A percentile compares a stretch with the other conserved stretches of the same genome.
Conservation (phyloP, 1,140 invertebrate genomes). For the Condylostylus longicornis region DNA sequence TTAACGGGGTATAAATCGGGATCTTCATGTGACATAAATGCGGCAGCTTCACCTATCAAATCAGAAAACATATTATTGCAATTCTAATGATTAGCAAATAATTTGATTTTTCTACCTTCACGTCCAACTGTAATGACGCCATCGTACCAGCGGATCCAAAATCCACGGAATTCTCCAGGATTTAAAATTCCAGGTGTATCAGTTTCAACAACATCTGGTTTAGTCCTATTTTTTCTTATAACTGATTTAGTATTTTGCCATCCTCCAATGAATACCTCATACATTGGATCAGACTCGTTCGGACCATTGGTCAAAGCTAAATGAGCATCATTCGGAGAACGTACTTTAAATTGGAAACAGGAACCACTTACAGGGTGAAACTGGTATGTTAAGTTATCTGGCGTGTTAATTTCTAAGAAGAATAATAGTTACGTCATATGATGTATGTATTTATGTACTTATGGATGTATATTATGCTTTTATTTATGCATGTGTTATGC, state of each 20-base stretch:
- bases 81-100: too few species aligned
- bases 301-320: constrained; percentile 52
- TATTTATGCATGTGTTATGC: too few species aligned
- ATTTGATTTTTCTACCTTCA: constrained; percentile 10
- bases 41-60: constrained; percentile 49
- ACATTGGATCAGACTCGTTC: constrained; percentile 52
- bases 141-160: constrained; percentile 66
- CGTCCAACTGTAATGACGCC: constrained; percentile 34
- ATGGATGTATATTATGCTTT: too few species aligned
- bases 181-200: constrained; percentile 54
- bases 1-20: constrained; percentile 49
- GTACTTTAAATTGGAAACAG: constrained; percentile 56
- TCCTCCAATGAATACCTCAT: constrained; percentile 69
- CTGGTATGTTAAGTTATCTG: constrained; percentile 64
- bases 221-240: constrained; percentile 58
- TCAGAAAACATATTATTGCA: background rate
- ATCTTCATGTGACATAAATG: constrained; percentile 55
- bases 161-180: constrained; percentile 54
- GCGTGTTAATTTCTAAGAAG: constrained; percentile 51
- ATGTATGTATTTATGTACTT: too few species aligned
- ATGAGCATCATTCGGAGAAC: constrained; percentile 63
- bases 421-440: too few species aligned
- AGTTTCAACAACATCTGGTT: constrained; percentile 59
- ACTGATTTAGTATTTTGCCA: constrained; percentile 73
- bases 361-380: constrained; percentile 54